phyloP scores from a whole-genome alignment of 64 coral and sea anemone genomes.

The Montipora cactus region DNA sequence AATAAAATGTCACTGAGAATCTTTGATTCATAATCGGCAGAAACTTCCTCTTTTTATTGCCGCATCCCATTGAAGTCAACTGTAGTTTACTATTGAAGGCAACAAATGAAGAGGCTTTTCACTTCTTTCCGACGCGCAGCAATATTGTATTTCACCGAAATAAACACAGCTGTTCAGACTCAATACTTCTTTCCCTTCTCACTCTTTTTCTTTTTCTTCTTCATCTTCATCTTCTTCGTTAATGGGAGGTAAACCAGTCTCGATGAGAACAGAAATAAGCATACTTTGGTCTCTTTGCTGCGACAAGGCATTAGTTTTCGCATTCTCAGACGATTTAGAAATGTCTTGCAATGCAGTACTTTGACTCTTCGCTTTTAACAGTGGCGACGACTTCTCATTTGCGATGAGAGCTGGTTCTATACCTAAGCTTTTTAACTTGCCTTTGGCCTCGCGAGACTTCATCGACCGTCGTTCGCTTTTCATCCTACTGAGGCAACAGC shows the following conservation, averaged over 20 bases:
- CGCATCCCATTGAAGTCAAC: neutral
- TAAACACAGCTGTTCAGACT: conserved; percentile 45
- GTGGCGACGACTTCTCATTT: neutral
- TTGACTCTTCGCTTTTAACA: conserved; percentile 10
- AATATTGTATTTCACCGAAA: conserved; percentile 16
- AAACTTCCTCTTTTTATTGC: conserved; percentile 26
- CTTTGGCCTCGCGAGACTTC: conserved; percentile 17
- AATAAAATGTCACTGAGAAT: neutral
- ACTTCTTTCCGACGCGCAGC: conserved; percentile 27
- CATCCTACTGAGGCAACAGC: conserved; percentile 42
- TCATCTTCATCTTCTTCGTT: conserved; percentile 33
- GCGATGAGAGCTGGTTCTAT: neutral
- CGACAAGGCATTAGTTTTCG: neutral
- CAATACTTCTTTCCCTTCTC: conserved; percentile 2
- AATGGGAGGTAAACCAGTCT: conserved; percentile 27
- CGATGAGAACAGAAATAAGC: conserved; percentile 24
- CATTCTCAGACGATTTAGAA: neutral
- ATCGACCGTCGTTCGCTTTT: conserved; percentile 41
- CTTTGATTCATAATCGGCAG: neutral
- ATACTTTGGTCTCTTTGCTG: neutral
- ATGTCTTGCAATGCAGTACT: neutral
- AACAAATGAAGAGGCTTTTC: conserved; percentile 49
- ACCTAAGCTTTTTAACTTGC: conserved; percentile 30
- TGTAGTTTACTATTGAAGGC: neutral
- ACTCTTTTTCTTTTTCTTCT: neutral